Evolutionary conservation across 2,888 invertebrate genomes (phyloP).

Genomic region (Protonemura montana): DNA sequence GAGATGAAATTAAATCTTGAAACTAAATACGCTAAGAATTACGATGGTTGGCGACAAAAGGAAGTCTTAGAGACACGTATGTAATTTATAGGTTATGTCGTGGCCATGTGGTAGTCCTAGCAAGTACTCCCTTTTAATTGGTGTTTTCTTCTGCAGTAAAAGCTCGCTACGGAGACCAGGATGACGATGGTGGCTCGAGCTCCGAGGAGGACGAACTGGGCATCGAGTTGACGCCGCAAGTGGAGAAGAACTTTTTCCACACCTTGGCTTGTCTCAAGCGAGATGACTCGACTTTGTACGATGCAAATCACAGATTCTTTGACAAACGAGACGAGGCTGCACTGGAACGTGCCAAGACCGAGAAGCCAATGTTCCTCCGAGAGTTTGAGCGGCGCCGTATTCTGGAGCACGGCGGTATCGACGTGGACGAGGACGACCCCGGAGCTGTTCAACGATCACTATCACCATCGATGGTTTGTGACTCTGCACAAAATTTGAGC

Average conservation of each 20-base stretch:
- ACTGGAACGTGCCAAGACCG: conserved; percentile 57
- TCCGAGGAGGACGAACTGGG: conserved; percentile 71
- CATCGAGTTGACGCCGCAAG: conserved; percentile 68
- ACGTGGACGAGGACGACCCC: conserved; percentile 51
- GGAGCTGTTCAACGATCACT: conserved; percentile 53
- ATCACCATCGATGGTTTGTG: conserved; percentile 64
- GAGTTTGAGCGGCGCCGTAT: conserved; percentile 83
- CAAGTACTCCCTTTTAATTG: not conserved
- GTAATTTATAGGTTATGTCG: not conserved
- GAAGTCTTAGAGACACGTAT: conserved; percentile 69
- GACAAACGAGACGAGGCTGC: conserved; percentile 53
- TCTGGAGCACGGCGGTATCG: conserved; percentile 69
- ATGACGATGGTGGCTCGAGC: conserved; percentile 61
- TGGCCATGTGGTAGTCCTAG: not conserved
- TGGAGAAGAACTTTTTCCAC: conserved; percentile 88
- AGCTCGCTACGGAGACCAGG: conserved; percentile 70
- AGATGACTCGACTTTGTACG: conserved; percentile 89
- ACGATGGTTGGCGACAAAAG: conserved; percentile 83
- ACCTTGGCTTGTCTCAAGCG: conserved; percentile 85
- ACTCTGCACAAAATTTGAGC: not conserved
- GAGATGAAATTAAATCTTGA: conserved; percentile 72
- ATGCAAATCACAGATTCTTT: conserved; percentile 77
- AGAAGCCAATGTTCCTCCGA: conserved; percentile 71
- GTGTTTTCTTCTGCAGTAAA: conserved; percentile 66
- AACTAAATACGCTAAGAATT: conserved; percentile 82